Evolutionary conservation across 2,797 vertebrate genomes (phyloP).

Genomic region (Neomorphus geoffroyi): DNA sequence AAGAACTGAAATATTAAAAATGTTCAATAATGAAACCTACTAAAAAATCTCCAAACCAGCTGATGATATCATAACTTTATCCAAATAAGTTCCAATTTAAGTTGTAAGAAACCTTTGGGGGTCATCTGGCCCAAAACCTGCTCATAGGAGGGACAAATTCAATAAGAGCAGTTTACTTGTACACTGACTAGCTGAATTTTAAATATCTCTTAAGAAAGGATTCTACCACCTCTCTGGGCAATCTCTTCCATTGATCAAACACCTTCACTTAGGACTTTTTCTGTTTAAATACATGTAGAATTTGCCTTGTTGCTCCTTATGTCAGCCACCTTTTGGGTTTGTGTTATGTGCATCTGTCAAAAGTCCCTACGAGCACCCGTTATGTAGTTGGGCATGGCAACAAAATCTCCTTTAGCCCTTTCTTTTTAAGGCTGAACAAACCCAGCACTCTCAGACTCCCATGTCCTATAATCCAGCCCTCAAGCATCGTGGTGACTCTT

Average conservation of each 20-base stretch:
- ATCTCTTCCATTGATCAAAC: not conserved
- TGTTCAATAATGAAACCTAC: not conserved
- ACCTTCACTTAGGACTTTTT: not conserved
- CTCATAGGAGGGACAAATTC: not conserved
- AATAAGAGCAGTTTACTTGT: not conserved
- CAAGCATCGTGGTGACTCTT: fast-evolving
- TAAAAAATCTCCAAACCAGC: not conserved
- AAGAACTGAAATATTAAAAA: not conserved
- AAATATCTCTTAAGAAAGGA: not conserved
- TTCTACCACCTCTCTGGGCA: not conserved
- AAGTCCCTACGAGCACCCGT: not conserved
- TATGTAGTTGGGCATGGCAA: not conserved
- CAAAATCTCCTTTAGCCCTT: not conserved
- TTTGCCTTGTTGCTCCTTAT: not conserved
- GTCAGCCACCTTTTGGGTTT: not conserved
- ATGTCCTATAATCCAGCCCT: not conserved
- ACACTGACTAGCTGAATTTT: not conserved
- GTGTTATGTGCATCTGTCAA: not conserved
- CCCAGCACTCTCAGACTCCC: not conserved
- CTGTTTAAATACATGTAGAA: not conserved
- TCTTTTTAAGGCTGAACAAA: not conserved
- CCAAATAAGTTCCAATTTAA: not conserved
- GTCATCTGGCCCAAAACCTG: not conserved
- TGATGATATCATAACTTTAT: not conserved
- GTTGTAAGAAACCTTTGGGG: not conserved